Percentiles rank a stretch among this genome's conserved stretches.
Conservation (phyloP, 2,113 vertebrate species). For the Passer domesticus region DNA sequence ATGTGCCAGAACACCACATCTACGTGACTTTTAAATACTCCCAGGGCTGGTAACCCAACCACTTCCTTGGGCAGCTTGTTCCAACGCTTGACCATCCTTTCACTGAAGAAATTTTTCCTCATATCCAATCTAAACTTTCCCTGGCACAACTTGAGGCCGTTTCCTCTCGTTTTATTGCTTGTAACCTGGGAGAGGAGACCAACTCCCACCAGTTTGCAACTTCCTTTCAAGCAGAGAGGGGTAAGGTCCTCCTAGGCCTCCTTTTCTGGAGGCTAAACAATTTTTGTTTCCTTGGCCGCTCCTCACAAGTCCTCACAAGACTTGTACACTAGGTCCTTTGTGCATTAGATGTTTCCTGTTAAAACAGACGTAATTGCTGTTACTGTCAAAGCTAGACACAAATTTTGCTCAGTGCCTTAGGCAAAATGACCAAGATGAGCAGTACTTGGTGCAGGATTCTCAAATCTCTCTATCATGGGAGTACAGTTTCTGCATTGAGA, state of each 20-base stretch:
- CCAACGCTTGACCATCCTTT: background rate
- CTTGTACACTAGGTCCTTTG: background rate
- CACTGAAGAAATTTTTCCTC: background rate
- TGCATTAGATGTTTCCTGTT: background rate
- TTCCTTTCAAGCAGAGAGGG: background rate
- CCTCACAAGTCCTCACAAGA: background rate
- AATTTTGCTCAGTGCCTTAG: background rate
- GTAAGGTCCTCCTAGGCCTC: background rate
- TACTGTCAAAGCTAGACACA: background rate
- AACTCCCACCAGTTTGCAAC: background rate
- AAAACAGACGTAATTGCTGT: background rate
- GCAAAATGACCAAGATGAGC: background rate
- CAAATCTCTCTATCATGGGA: background rate
- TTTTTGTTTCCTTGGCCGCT: background rate
- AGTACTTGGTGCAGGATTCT: background rate
- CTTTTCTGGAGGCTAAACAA: background rate
- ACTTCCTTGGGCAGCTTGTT: background rate
- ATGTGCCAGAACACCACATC: background rate
- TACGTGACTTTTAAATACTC: background rate
- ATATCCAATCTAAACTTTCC: background rate
- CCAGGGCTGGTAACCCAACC: background rate
- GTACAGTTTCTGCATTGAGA: background rate
- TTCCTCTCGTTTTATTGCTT: background rate
- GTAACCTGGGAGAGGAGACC: background rate
- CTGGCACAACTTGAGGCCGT: background rate